Percentiles rank a stretch among this genome's conserved stretches.
Conservation (phyloP, 2,113 vertebrate species). For the Ginglymostoma cirratum region DNA sequence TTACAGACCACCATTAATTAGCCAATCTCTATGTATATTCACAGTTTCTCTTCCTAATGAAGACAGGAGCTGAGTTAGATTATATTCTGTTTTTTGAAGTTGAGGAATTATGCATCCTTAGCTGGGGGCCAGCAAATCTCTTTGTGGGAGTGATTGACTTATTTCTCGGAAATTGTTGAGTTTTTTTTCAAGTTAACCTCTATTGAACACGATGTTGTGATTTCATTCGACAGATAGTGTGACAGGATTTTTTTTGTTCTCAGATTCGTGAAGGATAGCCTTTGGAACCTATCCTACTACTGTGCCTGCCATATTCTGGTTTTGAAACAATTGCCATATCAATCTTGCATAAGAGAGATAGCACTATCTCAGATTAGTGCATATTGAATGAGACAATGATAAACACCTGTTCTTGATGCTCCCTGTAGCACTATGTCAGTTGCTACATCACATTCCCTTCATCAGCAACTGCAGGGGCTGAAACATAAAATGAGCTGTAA, state of each 20-base stretch:
- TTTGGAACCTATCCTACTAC: neutral
- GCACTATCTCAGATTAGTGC: slow-evolving; percentile 6
- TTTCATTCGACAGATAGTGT: neutral
- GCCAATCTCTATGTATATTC: neutral
- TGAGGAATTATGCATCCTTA: neutral
- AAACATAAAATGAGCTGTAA: neutral
- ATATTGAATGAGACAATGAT: slow-evolving; percentile 32
- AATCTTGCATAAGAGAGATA: slow-evolving; percentile 26
- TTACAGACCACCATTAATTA: neutral
- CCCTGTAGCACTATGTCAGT: slow-evolving; percentile 23
- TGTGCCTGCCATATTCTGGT: neutral
- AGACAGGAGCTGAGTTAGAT: neutral
- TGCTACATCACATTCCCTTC: neutral
- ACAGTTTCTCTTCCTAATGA: neutral
- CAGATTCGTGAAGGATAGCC: slow-evolving; percentile 24
- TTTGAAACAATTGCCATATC: slow-evolving; percentile 22
- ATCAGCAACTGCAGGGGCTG: neutral
- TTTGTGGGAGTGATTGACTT: neutral
- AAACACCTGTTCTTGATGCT: neutral
- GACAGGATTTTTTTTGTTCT: slow-evolving; percentile 18
- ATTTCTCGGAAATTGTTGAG: neutral
- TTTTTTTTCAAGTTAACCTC: neutral
- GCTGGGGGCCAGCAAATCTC: neutral
- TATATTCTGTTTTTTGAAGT: neutral
- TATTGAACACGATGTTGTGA: neutral